Base-by-base conservation (phyloP, 2,113 vertebrate species). In the Martes martes region DNA sequence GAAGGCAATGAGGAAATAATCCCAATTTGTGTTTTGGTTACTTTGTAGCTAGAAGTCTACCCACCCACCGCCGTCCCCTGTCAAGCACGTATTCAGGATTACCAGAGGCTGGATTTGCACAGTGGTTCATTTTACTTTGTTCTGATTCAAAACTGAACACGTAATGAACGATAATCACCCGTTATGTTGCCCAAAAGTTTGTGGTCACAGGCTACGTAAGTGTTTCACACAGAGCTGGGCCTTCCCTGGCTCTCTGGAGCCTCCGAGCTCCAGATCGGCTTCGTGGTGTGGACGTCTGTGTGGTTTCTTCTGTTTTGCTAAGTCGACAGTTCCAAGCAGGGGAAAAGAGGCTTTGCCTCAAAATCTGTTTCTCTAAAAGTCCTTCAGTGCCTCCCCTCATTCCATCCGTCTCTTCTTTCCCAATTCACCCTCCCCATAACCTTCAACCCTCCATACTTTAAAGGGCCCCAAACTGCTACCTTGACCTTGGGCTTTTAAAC, bases 71-170 rank as follows among this genome's bases (percentile, higher is more conserved):
- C 24, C 28, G 2, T 15, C 33, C 19, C 18, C 57, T 42, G 55
- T 74, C 5, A 11, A 84, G 47, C 31, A 31, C 24, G 9, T 26
- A 79, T 19, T 80, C 13, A 11, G 69, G 52, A 76, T 61, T 59
- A 80, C 21, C 28, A 59, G 59, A 89, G 50, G 55, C n/a, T 28
- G 8, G 71, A 71, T 39, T 67, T 69, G 42, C 80, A 81, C 23
- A 24, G 89, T 10, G 86, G 89, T 76, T 95, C 52, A 6, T 92
- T 95, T 80, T 2, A 31, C 59, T 96, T 95, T 97, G 88, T 55
- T 92, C 98, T 33, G 94, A 95, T 97, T 98, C 93, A 94, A 94
- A 96, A 96, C 57, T 18, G 42, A 91, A 74, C 33, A 23, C 13
- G 52, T 8, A 28, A 92, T 23, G 33, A 83, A 91, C 52, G 87